These are phyloP conservation scores for Morphnarchus princeps DNA, from an alignment of 2,113 vertebrate genomes.

Conservation along the genomic window DNA sequence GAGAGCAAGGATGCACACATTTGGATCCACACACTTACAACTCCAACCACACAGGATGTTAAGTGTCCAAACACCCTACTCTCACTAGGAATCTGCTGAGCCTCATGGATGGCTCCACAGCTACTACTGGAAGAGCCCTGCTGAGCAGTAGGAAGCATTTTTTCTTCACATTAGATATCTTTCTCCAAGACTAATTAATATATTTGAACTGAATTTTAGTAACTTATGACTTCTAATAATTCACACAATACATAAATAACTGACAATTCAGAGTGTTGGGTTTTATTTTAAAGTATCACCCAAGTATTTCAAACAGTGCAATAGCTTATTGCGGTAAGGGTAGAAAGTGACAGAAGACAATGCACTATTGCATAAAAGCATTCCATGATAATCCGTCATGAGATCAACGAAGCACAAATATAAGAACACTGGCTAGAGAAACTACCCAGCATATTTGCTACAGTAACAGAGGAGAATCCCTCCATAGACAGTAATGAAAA, in stretches of 20 bases:
- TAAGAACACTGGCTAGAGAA: neutral
- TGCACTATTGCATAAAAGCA: neutral
- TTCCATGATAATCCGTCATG: neutral
- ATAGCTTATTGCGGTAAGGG: neutral
- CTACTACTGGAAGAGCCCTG: neutral
- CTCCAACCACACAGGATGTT: neutral
- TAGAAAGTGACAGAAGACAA: neutral
- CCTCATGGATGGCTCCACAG: neutral
- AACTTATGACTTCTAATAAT: neutral
- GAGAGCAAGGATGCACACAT: neutral
- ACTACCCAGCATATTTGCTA: neutral
- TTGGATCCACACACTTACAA: neutral
- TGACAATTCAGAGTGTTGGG: neutral
- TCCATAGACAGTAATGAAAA: neutral
- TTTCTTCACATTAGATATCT: neutral
- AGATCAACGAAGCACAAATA: neutral
- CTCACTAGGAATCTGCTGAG: neutral
- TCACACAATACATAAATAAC: neutral
- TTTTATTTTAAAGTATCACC: neutral
- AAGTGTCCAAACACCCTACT: neutral
- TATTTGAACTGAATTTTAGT: neutral
- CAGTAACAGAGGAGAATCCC: neutral
- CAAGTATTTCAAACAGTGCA: neutral
- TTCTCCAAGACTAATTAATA: neutral
- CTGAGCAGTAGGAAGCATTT: neutral